phyloP scores from a whole-genome alignment of 2,797 vertebrate genomes.

The Pygocentrus nattereri region DNA sequence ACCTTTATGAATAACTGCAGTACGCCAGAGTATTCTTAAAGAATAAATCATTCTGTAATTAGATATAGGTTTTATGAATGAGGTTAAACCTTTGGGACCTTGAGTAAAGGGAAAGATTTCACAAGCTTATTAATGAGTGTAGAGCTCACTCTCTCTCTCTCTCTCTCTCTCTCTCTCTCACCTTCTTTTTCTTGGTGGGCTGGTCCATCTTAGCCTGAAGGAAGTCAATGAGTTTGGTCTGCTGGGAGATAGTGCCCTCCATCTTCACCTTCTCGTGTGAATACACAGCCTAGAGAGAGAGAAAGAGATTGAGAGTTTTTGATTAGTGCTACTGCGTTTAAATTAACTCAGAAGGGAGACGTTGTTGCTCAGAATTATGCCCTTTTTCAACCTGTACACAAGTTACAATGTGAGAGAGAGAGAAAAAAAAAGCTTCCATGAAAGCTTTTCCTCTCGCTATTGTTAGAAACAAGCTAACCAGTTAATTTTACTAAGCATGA shows the following conservation, averaged over 20 bases:
- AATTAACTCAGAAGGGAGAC: too few species aligned
- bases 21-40: background rate
- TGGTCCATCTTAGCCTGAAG: constrained; percentile 99
- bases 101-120: background rate
- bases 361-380: too few species aligned
- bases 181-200: constrained; percentile 99
- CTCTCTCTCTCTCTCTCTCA: constrained; percentile 57
- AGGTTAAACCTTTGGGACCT: constrained; percentile 24
- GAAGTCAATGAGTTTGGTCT: constrained; percentile 99
- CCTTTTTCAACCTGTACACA: too few species aligned
- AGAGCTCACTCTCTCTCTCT: background rate
- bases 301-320: too few species aligned
- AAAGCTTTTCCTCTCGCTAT: too few species aligned
- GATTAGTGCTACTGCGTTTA: too few species aligned
- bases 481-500: too few species aligned
- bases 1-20: constrained; percentile 5
- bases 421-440: too few species aligned
- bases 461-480: too few species aligned
- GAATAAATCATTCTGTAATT: constrained; percentile 18
- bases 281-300: constrained; percentile 88
- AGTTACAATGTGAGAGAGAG: too few species aligned
- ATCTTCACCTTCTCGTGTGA: constrained; percentile 99
- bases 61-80: constrained; percentile 23
- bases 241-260: constrained; percentile 98
- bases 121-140: background rate